Evolutionary conservation across 2,888 invertebrate species (phyloP).

Genomic region (Coelopa pilipes): DNA sequence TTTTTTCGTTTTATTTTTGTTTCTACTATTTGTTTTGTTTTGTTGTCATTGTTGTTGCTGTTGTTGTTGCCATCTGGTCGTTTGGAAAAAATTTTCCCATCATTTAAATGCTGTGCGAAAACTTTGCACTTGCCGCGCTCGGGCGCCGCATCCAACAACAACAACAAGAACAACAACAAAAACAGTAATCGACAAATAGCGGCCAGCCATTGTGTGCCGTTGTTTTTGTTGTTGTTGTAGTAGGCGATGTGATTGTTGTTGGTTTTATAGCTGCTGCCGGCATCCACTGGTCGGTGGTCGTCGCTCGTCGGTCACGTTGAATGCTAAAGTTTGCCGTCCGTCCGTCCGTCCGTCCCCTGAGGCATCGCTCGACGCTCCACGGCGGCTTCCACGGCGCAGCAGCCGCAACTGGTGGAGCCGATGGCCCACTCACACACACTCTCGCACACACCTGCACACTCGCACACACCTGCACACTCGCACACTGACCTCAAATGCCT

Average conservation of each 20-base stretch:
- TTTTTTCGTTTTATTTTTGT: neutral
- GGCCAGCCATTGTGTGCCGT: conserved; percentile 1
- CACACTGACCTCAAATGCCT: too few species aligned
- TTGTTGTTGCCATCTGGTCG: neutral
- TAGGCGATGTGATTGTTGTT: neutral
- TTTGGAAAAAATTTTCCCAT: conserved; percentile 29
- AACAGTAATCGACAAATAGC: too few species aligned
- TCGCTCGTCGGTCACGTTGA: too few species aligned
- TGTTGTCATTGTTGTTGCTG: neutral
- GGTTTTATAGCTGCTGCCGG: neutral
- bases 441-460: too few species aligned
- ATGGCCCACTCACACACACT: too few species aligned
- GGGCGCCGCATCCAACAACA: neutral
- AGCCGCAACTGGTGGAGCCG: too few species aligned
- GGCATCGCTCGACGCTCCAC: neutral
- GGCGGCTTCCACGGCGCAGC: too few species aligned
- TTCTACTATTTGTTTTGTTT: neutral
- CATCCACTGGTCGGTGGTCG: neutral
- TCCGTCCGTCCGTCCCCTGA: too few species aligned
- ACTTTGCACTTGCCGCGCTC: conserved; percentile 16
- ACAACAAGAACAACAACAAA: conserved; percentile 2
- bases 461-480: too few species aligned
- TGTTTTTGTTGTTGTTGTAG: too few species aligned
- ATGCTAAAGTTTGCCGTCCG: neutral
- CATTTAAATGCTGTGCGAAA: conserved; percentile 33